These are phyloP conservation scores for Catostylus mosaicus DNA, from an alignment of 30 jellyfish, hydroid and myxozoan genomes.

Conservation along the genomic window DNA sequence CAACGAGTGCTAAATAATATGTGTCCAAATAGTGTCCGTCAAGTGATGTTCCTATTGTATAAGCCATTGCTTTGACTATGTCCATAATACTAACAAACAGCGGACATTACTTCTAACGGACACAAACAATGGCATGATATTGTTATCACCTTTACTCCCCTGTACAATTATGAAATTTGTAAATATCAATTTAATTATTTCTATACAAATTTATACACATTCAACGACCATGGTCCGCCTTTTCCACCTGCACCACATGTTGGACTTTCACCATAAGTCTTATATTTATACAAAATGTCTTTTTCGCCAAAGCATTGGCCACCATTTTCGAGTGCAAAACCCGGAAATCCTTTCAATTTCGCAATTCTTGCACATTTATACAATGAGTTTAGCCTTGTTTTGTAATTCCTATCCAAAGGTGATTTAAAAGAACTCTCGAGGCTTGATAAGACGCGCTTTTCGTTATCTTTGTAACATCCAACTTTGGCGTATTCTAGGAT, in stretches of 20 bases:
- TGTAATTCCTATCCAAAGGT: slow-evolving; percentile 68
- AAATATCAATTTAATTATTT: too few relatives aligned
- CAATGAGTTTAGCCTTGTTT: slow-evolving; percentile 57
- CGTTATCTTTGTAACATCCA: slow-evolving; percentile 77
- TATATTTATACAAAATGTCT: slow-evolving; percentile 48
- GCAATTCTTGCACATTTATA: slow-evolving; percentile 80
- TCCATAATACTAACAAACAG: too few relatives aligned
- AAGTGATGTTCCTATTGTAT: too few relatives aligned
- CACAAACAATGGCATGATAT: too few relatives aligned
- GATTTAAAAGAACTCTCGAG: slow-evolving; percentile 65
- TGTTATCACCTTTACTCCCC: too few relatives aligned
- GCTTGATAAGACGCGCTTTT: slow-evolving; percentile 39
- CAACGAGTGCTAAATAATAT: too few relatives aligned
- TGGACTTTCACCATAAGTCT: slow-evolving; percentile 48
- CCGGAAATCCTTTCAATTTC: slow-evolving; percentile 68
- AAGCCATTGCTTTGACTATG: too few relatives aligned
- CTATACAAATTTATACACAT: slow-evolving; percentile 65
- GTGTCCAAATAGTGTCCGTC: too few relatives aligned
- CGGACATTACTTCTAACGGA: too few relatives aligned
- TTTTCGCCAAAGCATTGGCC: slow-evolving; percentile 81
- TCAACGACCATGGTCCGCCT: slow-evolving; percentile 75
- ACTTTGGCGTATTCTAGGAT: slow-evolving; percentile 47
- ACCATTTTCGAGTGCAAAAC: slow-evolving; percentile 78
- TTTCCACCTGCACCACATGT: slow-evolving; percentile 67
- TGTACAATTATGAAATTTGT: too few relatives aligned